These are phyloP conservation scores for Cetoscarus ocellatus DNA, from an alignment of 2,797 vertebrate species.

Conservation along the genomic window DNA sequence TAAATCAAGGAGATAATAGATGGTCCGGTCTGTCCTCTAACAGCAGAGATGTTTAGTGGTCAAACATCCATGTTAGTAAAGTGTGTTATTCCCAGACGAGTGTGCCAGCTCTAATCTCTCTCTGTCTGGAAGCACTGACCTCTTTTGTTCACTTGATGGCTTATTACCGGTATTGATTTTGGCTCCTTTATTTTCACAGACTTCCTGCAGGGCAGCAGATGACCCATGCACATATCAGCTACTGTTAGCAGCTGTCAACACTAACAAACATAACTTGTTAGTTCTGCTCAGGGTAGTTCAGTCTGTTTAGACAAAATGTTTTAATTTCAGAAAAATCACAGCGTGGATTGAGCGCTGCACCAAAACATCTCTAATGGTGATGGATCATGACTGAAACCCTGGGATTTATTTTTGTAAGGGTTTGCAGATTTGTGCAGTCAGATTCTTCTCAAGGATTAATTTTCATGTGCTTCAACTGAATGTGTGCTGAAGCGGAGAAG, in stretches of 20 bases:
- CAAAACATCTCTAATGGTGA: neutral
- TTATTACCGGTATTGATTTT: conserved; percentile 81
- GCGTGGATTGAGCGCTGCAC: neutral
- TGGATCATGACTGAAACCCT: conserved; percentile 5
- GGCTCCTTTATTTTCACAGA: conserved; percentile 62
- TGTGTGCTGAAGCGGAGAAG: conserved; percentile 1
- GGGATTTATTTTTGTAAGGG: conserved; percentile 2
- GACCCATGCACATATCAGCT: conserved; percentile 68
- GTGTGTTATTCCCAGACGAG: conserved; percentile 45
- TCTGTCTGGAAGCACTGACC: conserved; percentile 77
- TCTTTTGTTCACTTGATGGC: conserved; percentile 73
- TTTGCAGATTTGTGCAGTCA: neutral
- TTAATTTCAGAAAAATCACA: neutral
- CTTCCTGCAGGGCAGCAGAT: conserved; percentile 68
- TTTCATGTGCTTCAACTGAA: conserved; percentile 12
- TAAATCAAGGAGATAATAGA: too few relatives aligned
- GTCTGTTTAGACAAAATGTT: neutral
- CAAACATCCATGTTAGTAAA: conserved; percentile 5
- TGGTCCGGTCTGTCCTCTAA: too few relatives aligned
- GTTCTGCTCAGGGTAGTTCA: conserved; percentile 3
- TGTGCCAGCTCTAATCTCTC: conserved; percentile 58
- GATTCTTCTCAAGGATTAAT: conserved; percentile 11
- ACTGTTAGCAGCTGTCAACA: conserved; percentile 29
- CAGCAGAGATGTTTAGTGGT: conserved; percentile 17
- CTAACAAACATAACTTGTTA: conserved; percentile 7